Conservation (phyloP, 2,113 vertebrate species). For the Picathartes gymnocephalus region DNA sequence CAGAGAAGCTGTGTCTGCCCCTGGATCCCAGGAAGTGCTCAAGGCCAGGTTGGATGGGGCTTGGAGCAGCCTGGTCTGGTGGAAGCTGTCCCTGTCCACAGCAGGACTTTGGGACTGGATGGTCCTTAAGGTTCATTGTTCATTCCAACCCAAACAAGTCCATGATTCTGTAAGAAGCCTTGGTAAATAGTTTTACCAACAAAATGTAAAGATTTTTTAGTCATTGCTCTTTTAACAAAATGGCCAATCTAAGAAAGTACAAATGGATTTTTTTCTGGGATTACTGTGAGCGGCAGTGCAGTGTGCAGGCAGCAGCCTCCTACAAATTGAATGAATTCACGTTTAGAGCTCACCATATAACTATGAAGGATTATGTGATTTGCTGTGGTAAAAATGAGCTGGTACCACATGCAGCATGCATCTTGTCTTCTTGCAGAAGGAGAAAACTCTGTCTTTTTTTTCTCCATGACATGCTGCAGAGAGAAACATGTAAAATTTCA, state of each 20-base stretch:
- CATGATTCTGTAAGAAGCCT: background rate
- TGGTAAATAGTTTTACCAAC: background rate
- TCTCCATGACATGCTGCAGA: fast-evolving
- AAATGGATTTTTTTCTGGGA: background rate
- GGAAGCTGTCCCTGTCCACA: background rate
- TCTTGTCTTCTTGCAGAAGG: background rate
- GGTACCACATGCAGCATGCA: background rate
- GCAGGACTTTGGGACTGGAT: background rate
- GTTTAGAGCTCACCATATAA: background rate
- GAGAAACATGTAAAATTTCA: background rate
- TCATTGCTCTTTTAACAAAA: background rate
- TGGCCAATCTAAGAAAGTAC: background rate
- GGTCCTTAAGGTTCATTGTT: background rate
- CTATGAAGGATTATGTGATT: background rate
- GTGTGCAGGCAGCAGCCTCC: background rate
- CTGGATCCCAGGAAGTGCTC: background rate
- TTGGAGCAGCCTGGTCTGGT: background rate
- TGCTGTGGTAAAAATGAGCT: background rate
- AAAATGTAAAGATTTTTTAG: background rate
- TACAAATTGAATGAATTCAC: background rate
- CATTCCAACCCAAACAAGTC: background rate
- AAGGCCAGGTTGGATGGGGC: too few species aligned
- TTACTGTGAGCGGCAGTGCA: background rate
- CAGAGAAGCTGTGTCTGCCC: background rate
- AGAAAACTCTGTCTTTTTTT: background rate